Evolutionary conservation across 1,140 invertebrate species (phyloP).

Genomic region (Polypedilum vanderplanki): DNA sequence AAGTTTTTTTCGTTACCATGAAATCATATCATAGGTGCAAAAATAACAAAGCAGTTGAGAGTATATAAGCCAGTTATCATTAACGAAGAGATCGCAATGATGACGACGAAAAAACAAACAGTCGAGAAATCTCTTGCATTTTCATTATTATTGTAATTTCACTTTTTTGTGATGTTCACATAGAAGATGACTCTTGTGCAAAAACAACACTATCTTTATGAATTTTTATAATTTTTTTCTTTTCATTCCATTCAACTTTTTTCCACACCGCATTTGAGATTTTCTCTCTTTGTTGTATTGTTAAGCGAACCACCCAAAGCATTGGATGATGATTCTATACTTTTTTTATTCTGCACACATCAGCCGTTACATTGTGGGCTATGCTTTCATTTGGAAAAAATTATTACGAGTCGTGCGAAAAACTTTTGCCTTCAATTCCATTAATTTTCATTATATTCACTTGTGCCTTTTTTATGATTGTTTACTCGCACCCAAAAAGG

Average conservation of each 20-base stretch:
- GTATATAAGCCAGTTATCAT: neutral
- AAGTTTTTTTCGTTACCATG: neutral
- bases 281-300: constrained; percentile 2
- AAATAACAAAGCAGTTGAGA: neutral
- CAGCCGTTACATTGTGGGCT: neutral
- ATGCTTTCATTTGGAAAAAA: neutral
- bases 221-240: constrained; percentile 4
- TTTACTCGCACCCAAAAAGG: neutral
- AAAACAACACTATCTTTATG: neutral
- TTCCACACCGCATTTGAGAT: neutral
- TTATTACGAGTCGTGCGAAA: constrained; percentile 4
- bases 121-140: neutral
- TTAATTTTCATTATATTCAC: constrained; percentile 2
- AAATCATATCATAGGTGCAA: neutral
- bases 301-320: neutral
- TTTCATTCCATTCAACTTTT: neutral
- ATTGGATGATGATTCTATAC: neutral
- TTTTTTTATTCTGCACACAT: neutral
- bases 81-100: neutral
- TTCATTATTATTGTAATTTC: neutral
- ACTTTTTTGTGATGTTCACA: constrained; percentile 1
- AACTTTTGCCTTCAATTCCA: constrained; percentile 8
- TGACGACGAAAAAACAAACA: too few species aligned
- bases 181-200: constrained; percentile 2
- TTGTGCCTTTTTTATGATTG: neutral